phyloP scores from a whole-genome alignment of 2,113 vertebrate species.

The Martes martes region DNA sequence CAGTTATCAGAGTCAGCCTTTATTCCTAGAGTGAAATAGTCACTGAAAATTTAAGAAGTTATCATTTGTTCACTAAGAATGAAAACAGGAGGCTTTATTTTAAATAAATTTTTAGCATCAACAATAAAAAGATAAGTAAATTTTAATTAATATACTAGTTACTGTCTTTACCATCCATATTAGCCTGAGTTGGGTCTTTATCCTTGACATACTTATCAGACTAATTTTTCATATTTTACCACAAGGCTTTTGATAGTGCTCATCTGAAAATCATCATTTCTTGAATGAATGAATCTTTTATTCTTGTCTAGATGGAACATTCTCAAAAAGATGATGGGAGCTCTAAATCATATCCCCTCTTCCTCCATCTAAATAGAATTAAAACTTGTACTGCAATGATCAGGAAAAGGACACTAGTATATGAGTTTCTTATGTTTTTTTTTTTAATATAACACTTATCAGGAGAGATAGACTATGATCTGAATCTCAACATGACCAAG shows the following conservation, averaged over 20 bases:
- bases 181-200: slow-evolving; percentile 28
- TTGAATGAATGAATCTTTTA: slow-evolving; percentile 18
- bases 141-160: slow-evolving; percentile 10
- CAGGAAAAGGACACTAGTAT: neutral
- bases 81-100: slow-evolving; percentile 15
- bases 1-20: slow-evolving; percentile 25
- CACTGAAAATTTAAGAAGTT: slow-evolving; percentile 47
- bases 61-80: slow-evolving; percentile 40
- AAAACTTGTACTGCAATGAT: neutral
- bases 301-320: slow-evolving; percentile 3
- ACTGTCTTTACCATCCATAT: neutral
- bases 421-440: neutral
- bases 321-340: neutral
- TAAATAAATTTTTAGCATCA: slow-evolving; percentile 31
- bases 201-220: neutral
- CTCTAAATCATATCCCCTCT: neutral
- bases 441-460: neutral
- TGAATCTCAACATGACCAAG: neutral
- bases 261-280: slow-evolving; percentile 30
- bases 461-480: neutral
- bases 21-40: slow-evolving; percentile 13
- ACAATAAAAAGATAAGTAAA: neutral
- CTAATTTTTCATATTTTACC: slow-evolving; percentile 43
- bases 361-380: neutral
- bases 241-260: slow-evolving; percentile 42